Evolutionary conservation across 2,113 vertebrate species (phyloP).

Genomic region (Anarhynchus alexandrinus): DNA sequence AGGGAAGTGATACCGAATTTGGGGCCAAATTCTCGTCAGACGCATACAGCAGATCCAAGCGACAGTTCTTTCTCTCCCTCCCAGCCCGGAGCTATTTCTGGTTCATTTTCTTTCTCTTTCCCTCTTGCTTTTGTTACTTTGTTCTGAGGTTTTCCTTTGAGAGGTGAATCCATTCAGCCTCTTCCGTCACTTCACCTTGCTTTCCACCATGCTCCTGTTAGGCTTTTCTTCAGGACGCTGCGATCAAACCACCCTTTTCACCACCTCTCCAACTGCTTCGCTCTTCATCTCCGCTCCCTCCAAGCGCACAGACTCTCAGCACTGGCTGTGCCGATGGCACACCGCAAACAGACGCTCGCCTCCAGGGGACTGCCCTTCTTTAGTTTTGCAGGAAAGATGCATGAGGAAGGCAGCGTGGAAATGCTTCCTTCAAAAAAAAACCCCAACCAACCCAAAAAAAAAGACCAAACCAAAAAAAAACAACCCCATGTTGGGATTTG

Average conservation of each 20-base stretch:
- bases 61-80: background rate
- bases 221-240: background rate
- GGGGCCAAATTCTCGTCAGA: background rate
- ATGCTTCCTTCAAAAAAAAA: background rate
- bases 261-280: conserved; percentile 25
- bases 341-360: background rate
- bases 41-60: background rate
- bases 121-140: conserved; percentile 17
- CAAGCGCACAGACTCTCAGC: background rate
- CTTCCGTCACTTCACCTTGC: background rate
- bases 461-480: too few species aligned
- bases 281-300: conserved; percentile 39
- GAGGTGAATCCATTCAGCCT: background rate
- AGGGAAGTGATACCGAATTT: background rate
- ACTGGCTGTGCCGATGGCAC: background rate
- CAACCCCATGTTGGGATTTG: background rate
- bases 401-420: background rate
- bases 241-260: background rate
- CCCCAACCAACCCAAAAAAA: too few species aligned
- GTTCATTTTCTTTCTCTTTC: conserved; percentile 20
- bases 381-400: background rate
- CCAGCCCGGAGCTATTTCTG: background rate
- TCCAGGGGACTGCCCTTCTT: background rate
- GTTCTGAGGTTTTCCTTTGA: conserved; percentile 27
- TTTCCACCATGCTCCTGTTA: background rate